Evolutionary conservation across 1,140 invertebrate species (phyloP).

Genomic region (Drosophila parabipectinata): DNA sequence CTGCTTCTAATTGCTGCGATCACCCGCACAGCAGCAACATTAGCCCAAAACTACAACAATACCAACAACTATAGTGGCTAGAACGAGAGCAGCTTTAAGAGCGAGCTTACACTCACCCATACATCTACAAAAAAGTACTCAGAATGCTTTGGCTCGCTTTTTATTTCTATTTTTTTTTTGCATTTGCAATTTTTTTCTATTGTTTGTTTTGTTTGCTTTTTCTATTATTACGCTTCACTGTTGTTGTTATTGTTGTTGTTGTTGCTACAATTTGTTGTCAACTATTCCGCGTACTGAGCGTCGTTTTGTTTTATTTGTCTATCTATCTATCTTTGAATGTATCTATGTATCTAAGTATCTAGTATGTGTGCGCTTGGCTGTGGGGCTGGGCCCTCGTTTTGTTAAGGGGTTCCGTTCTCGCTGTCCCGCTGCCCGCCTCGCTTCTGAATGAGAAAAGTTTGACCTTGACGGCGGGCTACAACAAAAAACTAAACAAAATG

Average conservation of each 20-base stretch:
- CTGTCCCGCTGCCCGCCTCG: conserved; percentile 36
- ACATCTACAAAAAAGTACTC: conserved; percentile 13
- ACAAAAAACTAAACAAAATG: conserved; percentile 43
- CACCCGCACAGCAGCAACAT: conserved; percentile 42
- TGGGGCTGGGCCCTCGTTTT: conserved; percentile 53
- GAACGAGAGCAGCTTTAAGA: conserved; percentile 40
- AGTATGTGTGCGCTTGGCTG: conserved; percentile 13
- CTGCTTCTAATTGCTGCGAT: conserved; percentile 48
- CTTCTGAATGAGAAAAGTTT: conserved; percentile 77
- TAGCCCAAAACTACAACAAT: conserved; percentile 5
- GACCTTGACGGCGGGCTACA: conserved; percentile 65
- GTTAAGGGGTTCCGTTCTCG: conserved; percentile 65
- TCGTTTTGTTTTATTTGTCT: conserved; percentile 28
- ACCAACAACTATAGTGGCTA: conserved; percentile 2
- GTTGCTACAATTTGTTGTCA: conserved; percentile 57
- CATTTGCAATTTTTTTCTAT: conserved; percentile 56
- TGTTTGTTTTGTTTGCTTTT: conserved; percentile 63
- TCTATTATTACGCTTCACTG: conserved; percentile 45
- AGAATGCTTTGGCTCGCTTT: conserved; percentile 31
- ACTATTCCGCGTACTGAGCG: conserved; percentile 70
- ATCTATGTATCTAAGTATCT: conserved; percentile 1
- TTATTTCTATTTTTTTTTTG: conserved; percentile 37
- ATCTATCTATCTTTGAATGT: conserved; percentile 2
- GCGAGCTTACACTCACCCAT: conserved; percentile 26
- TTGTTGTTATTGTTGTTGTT: conserved; percentile 16